These are phyloP conservation scores for Silurus meridionalis DNA, from an alignment of 2,113 vertebrate genomes.

Conservation along the genomic window DNA sequence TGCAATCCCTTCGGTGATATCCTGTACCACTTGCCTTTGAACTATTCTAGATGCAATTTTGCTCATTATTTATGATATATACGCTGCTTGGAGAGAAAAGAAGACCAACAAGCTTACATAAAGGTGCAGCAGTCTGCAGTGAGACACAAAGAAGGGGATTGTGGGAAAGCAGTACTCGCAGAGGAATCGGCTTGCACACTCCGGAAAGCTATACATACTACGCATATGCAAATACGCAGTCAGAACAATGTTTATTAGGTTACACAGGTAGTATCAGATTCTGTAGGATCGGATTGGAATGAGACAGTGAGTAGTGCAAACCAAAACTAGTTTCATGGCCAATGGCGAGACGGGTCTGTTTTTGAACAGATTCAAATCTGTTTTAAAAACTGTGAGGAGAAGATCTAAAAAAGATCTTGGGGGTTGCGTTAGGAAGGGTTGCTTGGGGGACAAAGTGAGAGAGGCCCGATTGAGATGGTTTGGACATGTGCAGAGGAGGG, in stretches of 20 bases:
- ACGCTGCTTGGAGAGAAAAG: neutral
- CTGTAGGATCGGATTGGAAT: neutral
- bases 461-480: no score
- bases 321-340: neutral
- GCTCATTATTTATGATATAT: constrained; percentile 24
- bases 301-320: neutral
- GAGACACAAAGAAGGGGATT: neutral
- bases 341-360: neutral
- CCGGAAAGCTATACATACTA: neutral
- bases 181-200: neutral
- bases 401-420: neutral
- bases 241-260: neutral
- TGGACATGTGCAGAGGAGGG: no score
- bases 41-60: neutral
- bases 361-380: neutral
- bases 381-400: neutral
- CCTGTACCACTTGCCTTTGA: neutral
- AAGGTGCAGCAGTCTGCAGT: neutral
- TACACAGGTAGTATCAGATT: neutral
- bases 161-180: neutral
- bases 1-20: neutral
- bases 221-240: neutral
- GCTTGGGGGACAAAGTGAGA: no score
- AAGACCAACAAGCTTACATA: neutral
- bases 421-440: no score